Base-by-base conservation (phyloP, 2,888 invertebrate species). In the Diloba caeruleocephala region DNA sequence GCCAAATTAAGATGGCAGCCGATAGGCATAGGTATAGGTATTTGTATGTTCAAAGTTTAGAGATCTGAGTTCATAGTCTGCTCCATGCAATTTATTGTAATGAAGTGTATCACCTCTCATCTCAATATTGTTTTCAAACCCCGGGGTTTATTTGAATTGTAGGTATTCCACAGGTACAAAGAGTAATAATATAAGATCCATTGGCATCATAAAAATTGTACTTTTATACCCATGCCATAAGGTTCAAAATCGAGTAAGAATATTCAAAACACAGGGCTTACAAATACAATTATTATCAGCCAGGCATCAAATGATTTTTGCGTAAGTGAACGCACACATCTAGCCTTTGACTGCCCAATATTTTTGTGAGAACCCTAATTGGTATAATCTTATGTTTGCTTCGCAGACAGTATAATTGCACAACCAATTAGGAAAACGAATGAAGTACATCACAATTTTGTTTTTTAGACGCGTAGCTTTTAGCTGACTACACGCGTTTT, bases 351-450 rank as follows among this genome's bases (percentile, higher is more conserved):
- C 46, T 19, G 28, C 32, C 12, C 10, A 32, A 49, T 41, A 37
- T 39, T 46, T 55, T 43, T 17, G 15, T 17, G 36, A 21, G 1
- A 45, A 13, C 38, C 42, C 33, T 62, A 62, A 62, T 62, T 65
- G 66, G 45, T 32, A 52, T 62, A 65, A 62, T 62, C 61, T 25
- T 42, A 58, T 52, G 31, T 23, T 21, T 5, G n/a, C 13, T 23
- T 21, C 4, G n/a, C 13, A 32, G 38, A 36, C 45, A 34, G 14
- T 14, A 25, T 65, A 58, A 64, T 58, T 45, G 44, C 29, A 15
- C 9, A 13, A 19, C 34, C 66, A 58, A 65, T 61, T 59, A 65
- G 9, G 14, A 33, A 36, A 34, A 19, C 4, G 28, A 41, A 37
- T 6, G 36, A 21, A 7, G 21, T 21, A 7, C 7, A 21, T 21